Percentiles rank a stretch among this genome's conserved stretches.
phyloP scores from a whole-genome alignment of 2,888 invertebrate genomes.

The Melieria crassipennis region DNA sequence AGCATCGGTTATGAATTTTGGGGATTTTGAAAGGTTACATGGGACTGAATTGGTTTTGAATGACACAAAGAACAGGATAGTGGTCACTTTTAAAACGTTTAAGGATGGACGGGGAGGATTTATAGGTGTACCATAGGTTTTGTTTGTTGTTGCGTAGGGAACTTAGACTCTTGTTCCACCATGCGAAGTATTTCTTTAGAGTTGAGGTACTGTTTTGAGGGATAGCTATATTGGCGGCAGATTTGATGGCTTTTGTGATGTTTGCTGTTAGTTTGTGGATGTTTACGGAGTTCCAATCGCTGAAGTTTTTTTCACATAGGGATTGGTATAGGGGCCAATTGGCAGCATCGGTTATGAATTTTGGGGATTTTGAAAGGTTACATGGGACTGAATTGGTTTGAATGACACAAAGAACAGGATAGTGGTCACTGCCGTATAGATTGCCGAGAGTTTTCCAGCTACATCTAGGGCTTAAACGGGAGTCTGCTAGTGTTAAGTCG shows the following conservation, averaged over 20 bases:
- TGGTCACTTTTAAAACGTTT: no score
- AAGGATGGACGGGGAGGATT: not conserved
- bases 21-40: no score
- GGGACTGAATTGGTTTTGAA: no score
- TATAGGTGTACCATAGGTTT: not conserved
- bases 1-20: no score
- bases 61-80: no score
- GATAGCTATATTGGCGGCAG: not conserved
- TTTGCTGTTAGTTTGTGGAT: no score
- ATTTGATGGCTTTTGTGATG: no score
- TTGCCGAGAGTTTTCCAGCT: conserved; percentile 13
- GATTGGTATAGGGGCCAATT: not conserved
- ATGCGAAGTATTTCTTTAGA: not conserved
- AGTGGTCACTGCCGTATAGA: conserved; percentile 31
- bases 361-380: not conserved
- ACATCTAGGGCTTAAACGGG: conserved; percentile 10
- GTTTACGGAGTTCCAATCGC: no score
- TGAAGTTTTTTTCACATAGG: no score
- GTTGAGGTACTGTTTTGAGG: conserved; percentile 1
- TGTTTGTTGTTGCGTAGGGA: not conserved
- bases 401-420: conserved; percentile 10
- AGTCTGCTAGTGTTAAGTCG: conserved; percentile 13
- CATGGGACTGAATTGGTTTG: not conserved
- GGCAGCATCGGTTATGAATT: not conserved
- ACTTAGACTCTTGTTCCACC: not conserved